phyloP scores from a whole-genome alignment of 2,888 invertebrate species.

The Laspeyria flexula region DNA sequence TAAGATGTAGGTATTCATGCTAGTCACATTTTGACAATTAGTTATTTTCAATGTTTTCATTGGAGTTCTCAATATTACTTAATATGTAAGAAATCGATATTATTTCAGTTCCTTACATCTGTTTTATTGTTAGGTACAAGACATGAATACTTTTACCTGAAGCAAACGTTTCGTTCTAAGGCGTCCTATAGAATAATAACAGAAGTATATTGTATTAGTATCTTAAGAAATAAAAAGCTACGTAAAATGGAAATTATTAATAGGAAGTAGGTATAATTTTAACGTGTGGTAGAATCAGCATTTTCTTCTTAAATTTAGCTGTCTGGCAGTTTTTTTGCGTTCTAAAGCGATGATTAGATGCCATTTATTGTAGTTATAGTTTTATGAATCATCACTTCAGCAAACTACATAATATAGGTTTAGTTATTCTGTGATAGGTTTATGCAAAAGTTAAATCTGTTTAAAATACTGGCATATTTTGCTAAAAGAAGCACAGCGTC shows the following conservation, averaged over 20 bases:
- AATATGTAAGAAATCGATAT: too few species aligned
- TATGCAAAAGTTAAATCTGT: too few species aligned
- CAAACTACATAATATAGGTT: too few species aligned
- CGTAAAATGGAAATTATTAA: conserved; percentile 52
- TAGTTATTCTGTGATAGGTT: too few species aligned
- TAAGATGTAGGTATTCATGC: conserved; percentile 3
- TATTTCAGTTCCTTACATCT: too few species aligned
- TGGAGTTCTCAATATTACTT: too few species aligned
- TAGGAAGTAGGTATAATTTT: conserved; percentile 41
- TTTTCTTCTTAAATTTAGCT: conserved; percentile 17
- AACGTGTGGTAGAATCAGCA: conserved; percentile 13
- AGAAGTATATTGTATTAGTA: conserved; percentile 24
- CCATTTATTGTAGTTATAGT: conserved; percentile 1
- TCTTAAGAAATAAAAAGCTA: conserved; percentile 51
- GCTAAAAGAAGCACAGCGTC: too few species aligned
- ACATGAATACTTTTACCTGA: background rate
- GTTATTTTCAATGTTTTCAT: background rate
- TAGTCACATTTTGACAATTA: background rate
- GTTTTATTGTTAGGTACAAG: too few species aligned
- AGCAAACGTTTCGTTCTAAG: conserved; percentile 12
- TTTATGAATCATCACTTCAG: too few species aligned
- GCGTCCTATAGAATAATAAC: conserved; percentile 15
- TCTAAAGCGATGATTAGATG: conserved; percentile 19
- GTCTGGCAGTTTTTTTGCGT: conserved; percentile 22
- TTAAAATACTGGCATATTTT: too few species aligned